These are phyloP conservation scores for Megalops cyprinoides DNA, from an alignment of 2,797 vertebrate species.

Conservation along the genomic window DNA sequence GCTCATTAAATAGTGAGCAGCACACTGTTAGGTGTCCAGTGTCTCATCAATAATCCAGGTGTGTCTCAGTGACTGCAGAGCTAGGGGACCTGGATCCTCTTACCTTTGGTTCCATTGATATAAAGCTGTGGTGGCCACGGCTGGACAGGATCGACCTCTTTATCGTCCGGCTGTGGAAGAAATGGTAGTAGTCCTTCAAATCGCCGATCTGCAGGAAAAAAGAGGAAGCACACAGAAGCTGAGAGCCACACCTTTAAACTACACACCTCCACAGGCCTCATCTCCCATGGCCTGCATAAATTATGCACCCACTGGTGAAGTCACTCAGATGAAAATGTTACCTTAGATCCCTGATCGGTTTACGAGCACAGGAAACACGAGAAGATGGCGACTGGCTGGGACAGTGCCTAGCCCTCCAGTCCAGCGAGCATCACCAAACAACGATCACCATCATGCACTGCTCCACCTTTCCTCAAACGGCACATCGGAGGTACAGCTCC, in stretches of 20 bases:
- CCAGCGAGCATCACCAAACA: neutral
- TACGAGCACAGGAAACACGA: slow-evolving; percentile 73
- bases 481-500: too few species aligned
- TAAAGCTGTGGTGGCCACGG: slow-evolving; percentile 95
- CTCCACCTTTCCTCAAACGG: too few species aligned
- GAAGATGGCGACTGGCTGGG: slow-evolving; percentile 57
- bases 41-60: slow-evolving; percentile 80
- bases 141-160: slow-evolving; percentile 95
- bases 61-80: slow-evolving; percentile 47
- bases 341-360: slow-evolving; percentile 72
- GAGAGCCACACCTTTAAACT: neutral
- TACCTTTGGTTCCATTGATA: slow-evolving; percentile 99
- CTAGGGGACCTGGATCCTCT: too few species aligned
- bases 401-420: slow-evolving; percentile 17
- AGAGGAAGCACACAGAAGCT: slow-evolving; percentile 24
- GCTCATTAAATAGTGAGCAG: slow-evolving; percentile 46
- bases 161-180: slow-evolving; percentile 98
- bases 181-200: slow-evolving; percentile 97
- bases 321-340: slow-evolving; percentile 58
- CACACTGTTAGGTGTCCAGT: slow-evolving; percentile 53
- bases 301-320: slow-evolving; percentile 71
- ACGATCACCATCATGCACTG: too few species aligned
- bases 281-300: slow-evolving; percentile 65
- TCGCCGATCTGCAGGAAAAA: slow-evolving; percentile 87
- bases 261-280: neutral